phyloP scores from a whole-genome alignment of 1,140 invertebrate genomes.

The Drosophila sturtevanti region DNA sequence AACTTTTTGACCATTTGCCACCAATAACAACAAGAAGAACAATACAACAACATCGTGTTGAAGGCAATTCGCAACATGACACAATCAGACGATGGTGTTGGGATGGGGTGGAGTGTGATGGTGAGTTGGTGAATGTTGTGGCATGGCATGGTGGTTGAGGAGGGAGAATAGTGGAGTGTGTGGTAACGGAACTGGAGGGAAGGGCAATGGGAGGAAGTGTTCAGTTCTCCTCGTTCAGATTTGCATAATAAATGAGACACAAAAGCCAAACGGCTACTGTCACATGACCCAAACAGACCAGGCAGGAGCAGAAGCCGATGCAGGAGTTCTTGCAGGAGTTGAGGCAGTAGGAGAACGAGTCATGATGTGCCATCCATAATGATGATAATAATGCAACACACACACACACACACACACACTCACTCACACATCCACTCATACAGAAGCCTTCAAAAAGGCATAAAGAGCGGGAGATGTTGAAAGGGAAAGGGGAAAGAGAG shows the following conservation, averaged over 20 bases:
- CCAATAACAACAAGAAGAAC: constrained; percentile 1
- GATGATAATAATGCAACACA: constrained; percentile 75
- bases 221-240: constrained; percentile 42
- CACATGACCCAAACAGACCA: constrained; percentile 50
- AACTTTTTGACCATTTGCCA: constrained; percentile 55
- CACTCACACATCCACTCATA: not conserved
- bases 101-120: not conserved
- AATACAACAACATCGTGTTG: constrained; percentile 17
- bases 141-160: no score
- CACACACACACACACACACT: constrained; percentile 32
- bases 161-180: no score
- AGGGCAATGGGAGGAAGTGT: constrained; percentile 7
- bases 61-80: constrained; percentile 29
- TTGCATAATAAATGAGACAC: constrained; percentile 79
- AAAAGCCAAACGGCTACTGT: constrained; percentile 76
- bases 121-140: no score
- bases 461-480: constrained; percentile 14
- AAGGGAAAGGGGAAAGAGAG: not conserved
- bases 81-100: constrained; percentile 9
- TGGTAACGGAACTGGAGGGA: no score
- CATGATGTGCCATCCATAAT: constrained; percentile 75
- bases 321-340: not conserved
- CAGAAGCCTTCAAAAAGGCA: constrained; percentile 37
- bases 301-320: not conserved
- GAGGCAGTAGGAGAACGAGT: constrained; percentile 25